Percentiles rank a stretch among this genome's conserved stretches.
phyloP scores from a whole-genome alignment of 2,888 invertebrate species.

The Sipha maydis region DNA sequence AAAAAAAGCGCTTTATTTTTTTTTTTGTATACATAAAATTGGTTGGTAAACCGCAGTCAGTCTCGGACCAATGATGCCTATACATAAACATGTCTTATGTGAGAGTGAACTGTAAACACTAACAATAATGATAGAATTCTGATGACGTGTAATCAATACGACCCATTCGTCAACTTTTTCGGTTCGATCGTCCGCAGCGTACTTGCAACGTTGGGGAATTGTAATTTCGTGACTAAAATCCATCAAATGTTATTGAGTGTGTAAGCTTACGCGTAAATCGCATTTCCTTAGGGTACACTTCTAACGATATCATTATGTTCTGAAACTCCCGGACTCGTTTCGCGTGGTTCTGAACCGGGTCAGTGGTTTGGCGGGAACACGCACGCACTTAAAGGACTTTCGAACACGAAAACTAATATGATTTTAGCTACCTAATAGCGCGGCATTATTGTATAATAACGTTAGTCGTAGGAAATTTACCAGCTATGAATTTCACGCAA shows the following conservation, averaged over 20 bases:
- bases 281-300: too few species aligned
- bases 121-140: neutral
- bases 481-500: conserved; percentile 80
- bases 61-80: too few species aligned
- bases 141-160: neutral
- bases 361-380: neutral
- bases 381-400: neutral
- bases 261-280: too few species aligned
- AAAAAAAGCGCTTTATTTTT: neutral
- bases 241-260: too few species aligned
- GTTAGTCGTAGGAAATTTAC: conserved; percentile 67
- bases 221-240: conserved; percentile 9
- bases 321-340: neutral
- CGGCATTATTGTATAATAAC: neutral
- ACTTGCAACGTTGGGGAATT: too few species aligned
- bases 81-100: too few species aligned
- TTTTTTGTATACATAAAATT: too few species aligned
- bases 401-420: neutral
- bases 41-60: too few species aligned
- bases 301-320: neutral
- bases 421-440: neutral
- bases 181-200: neutral
- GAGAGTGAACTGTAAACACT: too few species aligned
- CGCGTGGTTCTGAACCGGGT: neutral
- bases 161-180: neutral